phyloP scores from a whole-genome alignment of 2,113 vertebrate species.

The Seriola rivoliana region DNA sequence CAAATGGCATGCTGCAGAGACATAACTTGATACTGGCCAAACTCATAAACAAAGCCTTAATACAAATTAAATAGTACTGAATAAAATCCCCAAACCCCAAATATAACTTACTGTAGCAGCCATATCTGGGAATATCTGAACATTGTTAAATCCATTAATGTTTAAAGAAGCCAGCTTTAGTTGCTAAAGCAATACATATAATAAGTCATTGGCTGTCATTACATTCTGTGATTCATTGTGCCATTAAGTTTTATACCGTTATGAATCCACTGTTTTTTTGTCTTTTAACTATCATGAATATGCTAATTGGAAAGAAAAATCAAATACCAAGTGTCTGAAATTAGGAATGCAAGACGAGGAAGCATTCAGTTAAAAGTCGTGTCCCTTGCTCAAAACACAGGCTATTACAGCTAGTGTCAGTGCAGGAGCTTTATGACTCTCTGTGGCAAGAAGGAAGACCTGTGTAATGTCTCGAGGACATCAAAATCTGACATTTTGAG shows the following conservation, averaged over 20 bases:
- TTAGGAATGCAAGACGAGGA: neutral
- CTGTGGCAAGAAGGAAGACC: neutral
- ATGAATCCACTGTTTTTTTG: neutral
- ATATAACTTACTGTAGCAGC: neutral
- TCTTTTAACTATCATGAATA: neutral
- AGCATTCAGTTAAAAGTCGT: neutral
- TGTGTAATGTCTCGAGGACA: neutral
- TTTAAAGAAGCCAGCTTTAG: neutral
- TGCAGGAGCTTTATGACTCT: neutral
- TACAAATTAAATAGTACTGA: neutral
- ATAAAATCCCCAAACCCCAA: neutral
- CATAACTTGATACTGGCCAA: neutral
- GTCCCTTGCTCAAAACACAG: neutral
- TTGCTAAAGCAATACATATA: neutral
- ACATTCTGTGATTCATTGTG: neutral
- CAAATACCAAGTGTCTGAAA: neutral
- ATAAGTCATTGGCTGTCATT: neutral
- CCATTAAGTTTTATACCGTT: neutral
- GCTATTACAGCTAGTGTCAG: neutral
- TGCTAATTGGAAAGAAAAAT: neutral
- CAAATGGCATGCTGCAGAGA: constrained; percentile 18
- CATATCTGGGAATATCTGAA: neutral
- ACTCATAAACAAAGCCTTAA: neutral
- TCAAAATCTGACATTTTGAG: constrained; percentile 3
- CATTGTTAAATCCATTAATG: neutral